These are phyloP conservation scores for Rhizomys pruinosus DNA, from an alignment of 2,113 vertebrate genomes.

Conservation along the genomic window DNA sequence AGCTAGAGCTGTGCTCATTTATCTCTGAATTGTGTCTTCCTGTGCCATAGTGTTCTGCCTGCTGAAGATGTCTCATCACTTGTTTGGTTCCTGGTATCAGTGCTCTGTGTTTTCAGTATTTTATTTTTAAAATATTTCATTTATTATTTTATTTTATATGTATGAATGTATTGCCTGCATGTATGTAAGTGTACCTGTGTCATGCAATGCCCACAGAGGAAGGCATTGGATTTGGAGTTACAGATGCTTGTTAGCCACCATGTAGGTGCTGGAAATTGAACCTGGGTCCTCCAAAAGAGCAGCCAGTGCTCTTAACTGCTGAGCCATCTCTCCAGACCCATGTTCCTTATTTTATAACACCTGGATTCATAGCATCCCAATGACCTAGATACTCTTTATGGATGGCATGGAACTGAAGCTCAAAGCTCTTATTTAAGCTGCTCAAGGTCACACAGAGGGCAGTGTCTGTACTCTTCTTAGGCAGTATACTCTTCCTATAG, in stretches of 20 bases:
- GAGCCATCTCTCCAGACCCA: no score
- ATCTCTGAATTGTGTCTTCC: not conserved
- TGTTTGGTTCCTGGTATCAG: no score
- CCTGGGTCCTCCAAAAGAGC: no score
- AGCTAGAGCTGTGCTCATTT: not conserved
- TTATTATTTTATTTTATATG: no score
- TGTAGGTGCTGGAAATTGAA: no score
- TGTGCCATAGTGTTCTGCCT: not conserved
- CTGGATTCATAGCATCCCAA: not conserved
- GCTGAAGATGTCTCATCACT: not conserved
- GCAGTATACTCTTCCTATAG: not conserved
- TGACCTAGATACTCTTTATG: not conserved
- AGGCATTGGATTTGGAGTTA: no score
- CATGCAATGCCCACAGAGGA: no score
- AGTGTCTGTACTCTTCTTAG: not conserved
- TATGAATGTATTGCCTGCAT: no score
- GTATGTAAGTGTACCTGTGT: no score
- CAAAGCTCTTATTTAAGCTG: not conserved
- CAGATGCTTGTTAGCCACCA: no score
- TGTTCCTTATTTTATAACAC: not conserved
- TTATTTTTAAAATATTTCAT: no score
- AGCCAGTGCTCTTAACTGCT: no score
- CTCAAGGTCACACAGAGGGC: not conserved
- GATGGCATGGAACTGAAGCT: conserved; percentile 18
- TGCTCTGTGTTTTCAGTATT: not conserved